Evolutionary conservation across 2,113 vertebrate genomes (phyloP).

Genomic region (Microcebus tavaratra): DNA sequence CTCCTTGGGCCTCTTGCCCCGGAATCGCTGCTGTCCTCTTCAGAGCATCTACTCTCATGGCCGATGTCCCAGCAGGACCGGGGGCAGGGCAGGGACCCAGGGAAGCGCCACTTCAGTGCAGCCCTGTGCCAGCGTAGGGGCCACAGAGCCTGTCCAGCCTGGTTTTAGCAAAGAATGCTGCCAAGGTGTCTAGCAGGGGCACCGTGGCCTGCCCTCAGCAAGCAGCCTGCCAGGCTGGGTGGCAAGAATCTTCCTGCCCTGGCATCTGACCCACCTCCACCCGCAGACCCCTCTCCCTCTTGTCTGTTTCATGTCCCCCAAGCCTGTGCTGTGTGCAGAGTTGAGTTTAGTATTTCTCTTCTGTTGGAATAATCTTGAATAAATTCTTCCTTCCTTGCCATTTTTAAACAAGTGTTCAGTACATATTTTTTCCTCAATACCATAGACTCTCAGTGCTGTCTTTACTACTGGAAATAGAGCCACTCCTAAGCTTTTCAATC

Average conservation of each 20-base stretch:
- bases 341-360: background rate
- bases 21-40: no score
- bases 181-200: background rate
- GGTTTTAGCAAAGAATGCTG: background rate
- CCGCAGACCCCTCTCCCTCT: accelerated
- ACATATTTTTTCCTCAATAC: background rate
- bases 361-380: accelerated
- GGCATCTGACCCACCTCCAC: background rate
- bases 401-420: background rate
- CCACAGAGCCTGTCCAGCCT: background rate
- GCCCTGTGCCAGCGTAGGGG: no score
- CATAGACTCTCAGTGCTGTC: background rate
- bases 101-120: no score
- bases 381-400: background rate
- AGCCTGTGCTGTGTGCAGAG: background rate
- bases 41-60: no score
- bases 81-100: no score
- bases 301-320: background rate
- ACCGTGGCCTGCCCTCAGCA: background rate
- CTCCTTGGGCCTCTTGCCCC: no score
- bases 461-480: no score
- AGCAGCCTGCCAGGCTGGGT: background rate
- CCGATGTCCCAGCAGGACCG: no score
- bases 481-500: background rate
- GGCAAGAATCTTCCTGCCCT: background rate